Base-by-base conservation (phyloP, 2,797 vertebrate species). In the Thaleichthys pacificus region DNA sequence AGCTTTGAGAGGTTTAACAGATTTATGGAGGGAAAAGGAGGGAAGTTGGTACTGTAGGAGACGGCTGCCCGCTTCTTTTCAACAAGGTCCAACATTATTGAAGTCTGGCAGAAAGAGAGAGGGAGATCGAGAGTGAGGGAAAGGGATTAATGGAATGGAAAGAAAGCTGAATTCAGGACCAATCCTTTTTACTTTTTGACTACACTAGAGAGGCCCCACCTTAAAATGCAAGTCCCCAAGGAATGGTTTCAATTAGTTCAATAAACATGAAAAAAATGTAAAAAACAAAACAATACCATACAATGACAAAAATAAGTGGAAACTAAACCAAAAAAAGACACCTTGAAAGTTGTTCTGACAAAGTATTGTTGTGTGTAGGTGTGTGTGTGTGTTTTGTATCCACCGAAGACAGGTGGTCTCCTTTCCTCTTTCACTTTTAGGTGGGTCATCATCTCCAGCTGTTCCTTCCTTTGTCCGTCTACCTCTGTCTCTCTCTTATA, bases 381-480 rank as follows among this genome's bases (percentile, higher is more conserved):
- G 30, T 57, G 26, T 14, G 42, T 61, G 26, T 32, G 66, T 8
- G 57, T 32, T 5, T 3, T 49, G 24, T 57, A 22, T 26, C 15
- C 22, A 4, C 68, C 58, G 57, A 72, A 78, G 78, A 51, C 70
- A 78, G 47, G 74, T 60, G 63, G 76, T 64, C 73, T 71, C 69
- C 38, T 66, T 35, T 82, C 72, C 35, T 47, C 15, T 71, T 80
- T 51, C 66, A 77, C 70, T 77, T 75, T 77, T 12, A 71, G 66
- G 68, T 70, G 69, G 74, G 77, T 80, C 76, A 75, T 73, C 26
- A 68, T 38, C 71, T 67, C 76, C 58, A 72, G 71, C 71, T 76
- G 66, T 75, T 47, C 49, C 19, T 35, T 71, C 70, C 62, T 70
- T 35, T 51, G 42, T 70, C 42, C 5, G 6, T 14, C 5, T 47